Evolutionary conservation across 2,888 invertebrate species (phyloP).

Genomic region (Thalpophila matura): DNA sequence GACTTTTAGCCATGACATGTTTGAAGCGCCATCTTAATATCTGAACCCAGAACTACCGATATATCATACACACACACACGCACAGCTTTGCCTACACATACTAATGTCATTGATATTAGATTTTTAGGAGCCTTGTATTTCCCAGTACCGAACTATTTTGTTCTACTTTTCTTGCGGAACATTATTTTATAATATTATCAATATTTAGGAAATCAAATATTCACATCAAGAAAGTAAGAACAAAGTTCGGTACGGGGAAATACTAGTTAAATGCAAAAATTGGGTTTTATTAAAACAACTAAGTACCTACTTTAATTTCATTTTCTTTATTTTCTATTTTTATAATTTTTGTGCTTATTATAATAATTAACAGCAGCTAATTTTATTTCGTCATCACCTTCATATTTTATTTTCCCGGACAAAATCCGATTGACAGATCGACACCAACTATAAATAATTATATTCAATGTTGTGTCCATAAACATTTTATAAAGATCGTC

Average conservation of each 20-base stretch:
- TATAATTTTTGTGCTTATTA: constrained; percentile 5
- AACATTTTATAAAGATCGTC: constrained; percentile 18
- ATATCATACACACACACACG: background rate
- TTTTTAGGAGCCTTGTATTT: background rate
- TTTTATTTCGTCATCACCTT: background rate
- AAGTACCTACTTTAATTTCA: background rate
- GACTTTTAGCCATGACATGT: no score
- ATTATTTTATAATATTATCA: no score
- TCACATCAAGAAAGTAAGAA: no score
- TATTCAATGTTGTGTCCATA: constrained; percentile 16
- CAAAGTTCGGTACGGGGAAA: no score
- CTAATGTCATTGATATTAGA: constrained; percentile 3
- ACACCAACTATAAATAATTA: constrained; percentile 38
- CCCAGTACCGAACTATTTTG: background rate
- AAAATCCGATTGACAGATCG: constrained; percentile 33
- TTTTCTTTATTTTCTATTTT: background rate
- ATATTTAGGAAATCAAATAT: no score
- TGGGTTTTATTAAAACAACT: no score
- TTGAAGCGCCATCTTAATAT: background rate
- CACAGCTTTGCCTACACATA: constrained; percentile 5
- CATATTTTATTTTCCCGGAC: constrained; percentile 1
- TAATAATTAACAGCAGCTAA: constrained; percentile 6
- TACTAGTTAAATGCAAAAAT: no score
- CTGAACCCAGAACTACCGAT: background rate
- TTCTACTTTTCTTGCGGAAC: no score